Base-by-base conservation (phyloP, 2,797 vertebrate genomes). In the Trachops cirrhosus region DNA sequence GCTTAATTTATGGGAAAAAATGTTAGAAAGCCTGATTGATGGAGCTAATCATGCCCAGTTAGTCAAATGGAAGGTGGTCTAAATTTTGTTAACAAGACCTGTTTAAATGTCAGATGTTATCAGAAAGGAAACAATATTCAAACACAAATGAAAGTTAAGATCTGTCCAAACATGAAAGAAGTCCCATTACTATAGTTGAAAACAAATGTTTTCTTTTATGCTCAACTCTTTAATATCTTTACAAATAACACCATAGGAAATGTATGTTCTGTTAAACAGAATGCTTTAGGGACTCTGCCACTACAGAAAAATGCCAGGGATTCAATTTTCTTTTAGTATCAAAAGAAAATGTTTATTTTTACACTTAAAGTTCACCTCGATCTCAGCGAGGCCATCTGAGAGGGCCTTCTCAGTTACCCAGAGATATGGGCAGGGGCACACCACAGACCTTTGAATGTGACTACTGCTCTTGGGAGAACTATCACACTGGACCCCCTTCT, bases 1-100 rank as follows among this genome's bases (percentile, higher is more conserved):
- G 22, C 78, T 98, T 92, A 89, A 94, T 94, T 97, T 97, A 67
- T 71, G 89, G 57, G 79, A 64, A 93, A 94, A 96, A 97, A 96
- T 57, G 52, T 57, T 93, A 85, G 32, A 95, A 74, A 97, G 80
- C 50, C 9, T 95, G 96, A 95, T 46, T 96, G 74, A 95, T 71
- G 57, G 50, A 89, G 89, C 92, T 96, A 52, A 73, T 97, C 92
- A 97, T 84, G 37, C 54, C 54, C 24, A 74, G 29, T 86, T 86
- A 96, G 68, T 91, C 90, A 89, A 97, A 89, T 89, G 92, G 92
- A 98, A 96, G 18, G 37, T 85, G 80, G 50, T 48, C 91, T 39
- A 22, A 80, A 94, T 32, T 92, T 95, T 96, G 48, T 96, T 90
- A 95, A 92, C 29, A 94, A 95, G 73, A 83, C 86, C 68, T 89